Percentiles rank a stretch among this genome's conserved stretches.
phyloP scores from a whole-genome alignment of 2,888 invertebrate species.

The Bhutanitis thaidina region DNA sequence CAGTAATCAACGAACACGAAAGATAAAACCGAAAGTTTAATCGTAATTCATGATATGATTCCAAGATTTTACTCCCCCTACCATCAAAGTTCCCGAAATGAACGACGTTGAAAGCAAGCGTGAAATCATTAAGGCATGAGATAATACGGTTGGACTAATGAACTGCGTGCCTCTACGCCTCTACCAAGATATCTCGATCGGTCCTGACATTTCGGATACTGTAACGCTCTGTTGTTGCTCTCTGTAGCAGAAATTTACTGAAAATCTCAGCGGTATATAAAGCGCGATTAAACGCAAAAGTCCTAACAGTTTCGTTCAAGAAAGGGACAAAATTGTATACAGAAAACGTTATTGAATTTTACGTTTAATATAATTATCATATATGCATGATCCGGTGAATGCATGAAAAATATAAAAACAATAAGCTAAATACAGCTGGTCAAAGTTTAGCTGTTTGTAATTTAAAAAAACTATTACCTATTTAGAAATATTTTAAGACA shows the following conservation, averaged over 20 bases:
- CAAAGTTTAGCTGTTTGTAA: no score
- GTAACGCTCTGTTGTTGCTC: constrained; percentile 15
- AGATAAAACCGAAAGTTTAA: constrained; percentile 65
- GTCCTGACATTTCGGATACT: constrained; percentile 20
- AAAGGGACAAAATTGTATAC: no score
- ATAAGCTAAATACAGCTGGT: no score
- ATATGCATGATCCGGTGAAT: no score
- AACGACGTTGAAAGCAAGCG: constrained; percentile 49
- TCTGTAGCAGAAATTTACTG: neutral
- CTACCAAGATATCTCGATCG: constrained; percentile 40
- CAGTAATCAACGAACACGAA: constrained; percentile 52
- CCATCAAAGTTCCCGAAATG: constrained; percentile 45
- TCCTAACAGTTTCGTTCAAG: neutral
- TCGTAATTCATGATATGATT: constrained; percentile 61
- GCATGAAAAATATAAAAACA: no score
- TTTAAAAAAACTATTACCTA: no score
- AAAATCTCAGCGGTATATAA: neutral
- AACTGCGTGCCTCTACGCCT: constrained; percentile 41
- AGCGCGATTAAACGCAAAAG: neutral
- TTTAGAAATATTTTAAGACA: no score
- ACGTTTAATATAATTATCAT: no score
- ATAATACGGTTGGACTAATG: constrained; percentile 65
- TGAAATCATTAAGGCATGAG: constrained; percentile 64
- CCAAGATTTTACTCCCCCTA: constrained; percentile 36
- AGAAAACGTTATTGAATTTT: no score